These are phyloP conservation scores for Onychostruthus taczanowskii DNA, from an alignment of 2,113 vertebrate species.

Conservation along the genomic window DNA sequence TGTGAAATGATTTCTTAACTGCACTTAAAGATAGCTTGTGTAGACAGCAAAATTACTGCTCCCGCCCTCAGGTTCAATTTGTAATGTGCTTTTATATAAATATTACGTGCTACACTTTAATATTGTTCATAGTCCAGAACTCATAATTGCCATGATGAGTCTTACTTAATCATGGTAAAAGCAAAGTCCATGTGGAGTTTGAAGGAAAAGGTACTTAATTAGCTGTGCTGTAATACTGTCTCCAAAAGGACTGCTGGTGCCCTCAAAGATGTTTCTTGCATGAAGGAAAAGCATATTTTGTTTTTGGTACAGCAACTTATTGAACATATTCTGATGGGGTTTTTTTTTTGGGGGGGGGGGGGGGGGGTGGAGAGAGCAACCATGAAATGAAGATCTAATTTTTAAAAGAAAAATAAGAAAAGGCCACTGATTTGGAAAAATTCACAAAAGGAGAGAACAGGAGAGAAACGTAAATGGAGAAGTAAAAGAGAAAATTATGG, in stretches of 20 bases:
- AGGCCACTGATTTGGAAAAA: background rate
- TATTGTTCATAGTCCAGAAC: conserved; percentile 34
- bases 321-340: background rate
- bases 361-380: background rate
- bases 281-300: background rate
- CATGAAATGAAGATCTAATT: background rate
- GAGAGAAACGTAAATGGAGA: background rate
- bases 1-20: conserved; percentile 54
- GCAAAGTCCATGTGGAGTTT: background rate
- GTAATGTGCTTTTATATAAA: conserved; percentile 39
- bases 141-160: background rate
- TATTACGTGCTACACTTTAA: conserved; percentile 31
- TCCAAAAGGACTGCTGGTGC: background rate
- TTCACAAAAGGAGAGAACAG: background rate
- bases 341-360: fast-evolving
- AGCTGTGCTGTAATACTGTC: background rate
- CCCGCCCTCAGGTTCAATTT: conserved; percentile 51
- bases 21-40: conserved; percentile 50
- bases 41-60: conserved; percentile 51
- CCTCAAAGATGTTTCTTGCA: background rate
- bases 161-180: conserved; percentile 40
- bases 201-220: conserved; percentile 27
- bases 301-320: background rate
- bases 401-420: background rate
- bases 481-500: background rate